Evolutionary conservation across 1,140 invertebrate genomes (phyloP).

Genomic region (Calephelis virginiensis): DNA sequence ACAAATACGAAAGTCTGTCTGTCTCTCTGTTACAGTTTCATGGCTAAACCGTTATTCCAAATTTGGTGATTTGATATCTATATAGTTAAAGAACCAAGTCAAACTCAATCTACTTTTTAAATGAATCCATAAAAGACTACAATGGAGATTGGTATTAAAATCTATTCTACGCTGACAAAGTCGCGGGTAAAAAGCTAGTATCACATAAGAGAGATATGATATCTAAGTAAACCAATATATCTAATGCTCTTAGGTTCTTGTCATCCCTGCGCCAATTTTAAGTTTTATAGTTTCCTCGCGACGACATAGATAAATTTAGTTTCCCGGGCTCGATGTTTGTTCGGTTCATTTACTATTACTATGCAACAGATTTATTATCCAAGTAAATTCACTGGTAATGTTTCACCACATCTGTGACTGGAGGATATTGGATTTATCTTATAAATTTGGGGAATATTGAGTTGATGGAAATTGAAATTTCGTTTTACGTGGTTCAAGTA

Average conservation of each 20-base stretch:
- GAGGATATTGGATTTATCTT: not conserved
- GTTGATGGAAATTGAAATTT: too few species aligned
- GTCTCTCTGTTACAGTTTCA: too few species aligned
- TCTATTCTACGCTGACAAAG: too few species aligned
- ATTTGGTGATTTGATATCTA: too few species aligned
- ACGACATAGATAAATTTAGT: conserved; percentile 9
- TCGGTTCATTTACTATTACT: conserved; percentile 11
- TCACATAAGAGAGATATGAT: not conserved
- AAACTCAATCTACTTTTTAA: too few species aligned
- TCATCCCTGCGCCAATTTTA: conserved; percentile 1
- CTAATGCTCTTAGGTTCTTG: conserved; percentile 3
- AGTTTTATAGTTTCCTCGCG: conserved; percentile 13
- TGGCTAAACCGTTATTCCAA: too few species aligned
- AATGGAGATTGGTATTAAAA: too few species aligned
- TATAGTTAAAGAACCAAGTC: too few species aligned
- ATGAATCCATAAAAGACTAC: too few species aligned
- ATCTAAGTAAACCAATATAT: conserved; percentile 1
- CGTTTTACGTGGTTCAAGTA: too few species aligned
- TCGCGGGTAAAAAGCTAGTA: too few species aligned
- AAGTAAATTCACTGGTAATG: not conserved
- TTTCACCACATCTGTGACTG: not conserved
- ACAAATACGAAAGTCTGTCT: too few species aligned
- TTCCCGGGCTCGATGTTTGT: not conserved
- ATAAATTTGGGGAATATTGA: not conserved
- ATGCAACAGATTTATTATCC: conserved; percentile 8